These are phyloP conservation scores for Iphiclides podalirius DNA, from an alignment of 2,888 invertebrate genomes.

Conservation along the genomic window DNA sequence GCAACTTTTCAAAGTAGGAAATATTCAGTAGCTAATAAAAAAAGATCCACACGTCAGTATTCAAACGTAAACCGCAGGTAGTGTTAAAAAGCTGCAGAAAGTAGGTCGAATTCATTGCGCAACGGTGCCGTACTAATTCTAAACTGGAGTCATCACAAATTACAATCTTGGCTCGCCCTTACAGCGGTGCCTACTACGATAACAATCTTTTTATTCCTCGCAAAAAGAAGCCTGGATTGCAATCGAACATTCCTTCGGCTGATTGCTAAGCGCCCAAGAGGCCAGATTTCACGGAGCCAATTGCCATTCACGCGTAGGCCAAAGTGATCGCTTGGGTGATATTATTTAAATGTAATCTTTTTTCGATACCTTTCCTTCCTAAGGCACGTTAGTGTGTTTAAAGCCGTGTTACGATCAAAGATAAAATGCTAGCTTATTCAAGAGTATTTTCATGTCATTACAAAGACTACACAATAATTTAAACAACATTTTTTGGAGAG, in stretches of 20 bases:
- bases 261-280: constrained; percentile 75
- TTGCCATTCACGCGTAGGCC: constrained; percentile 67
- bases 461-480: no score
- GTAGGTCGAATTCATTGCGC: constrained; percentile 25
- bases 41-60: constrained; percentile 14
- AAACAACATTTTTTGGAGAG: no score
- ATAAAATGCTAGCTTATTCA: no score
- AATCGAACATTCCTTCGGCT: constrained; percentile 66
- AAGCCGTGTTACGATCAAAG: constrained; percentile 14
- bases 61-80: constrained; percentile 17
- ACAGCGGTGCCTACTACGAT: constrained; percentile 67
- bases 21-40: constrained; percentile 22
- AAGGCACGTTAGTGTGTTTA: constrained; percentile 41
- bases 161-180: constrained; percentile 66
- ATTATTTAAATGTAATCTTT: constrained; percentile 79
- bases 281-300: constrained; percentile 71
- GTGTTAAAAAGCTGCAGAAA: constrained; percentile 22
- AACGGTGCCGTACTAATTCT: constrained; percentile 53
- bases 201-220: constrained; percentile 71
- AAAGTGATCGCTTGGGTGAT: constrained; percentile 77
- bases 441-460: no score
- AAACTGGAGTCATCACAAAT: constrained; percentile 64
- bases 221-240: constrained; percentile 66
- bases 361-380: constrained; percentile 63
- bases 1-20: constrained; percentile 11